Evolutionary conservation across 2,113 vertebrate species (phyloP).

Genomic region (Fulmarus glacialis): DNA sequence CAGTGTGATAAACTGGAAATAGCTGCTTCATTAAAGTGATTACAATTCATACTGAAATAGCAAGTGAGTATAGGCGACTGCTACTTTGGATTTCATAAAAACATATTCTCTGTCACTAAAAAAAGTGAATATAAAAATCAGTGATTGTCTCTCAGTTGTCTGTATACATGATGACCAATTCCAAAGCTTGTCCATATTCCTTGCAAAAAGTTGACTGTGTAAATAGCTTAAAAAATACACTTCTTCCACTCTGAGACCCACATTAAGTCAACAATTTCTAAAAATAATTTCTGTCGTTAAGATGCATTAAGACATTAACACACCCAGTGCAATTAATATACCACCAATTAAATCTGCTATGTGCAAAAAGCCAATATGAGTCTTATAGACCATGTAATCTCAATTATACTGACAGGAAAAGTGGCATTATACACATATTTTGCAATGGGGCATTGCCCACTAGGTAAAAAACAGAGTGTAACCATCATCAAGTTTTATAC

Average conservation of each 20-base stretch:
- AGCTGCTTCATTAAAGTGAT: conserved; percentile 17
- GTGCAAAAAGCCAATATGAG: neutral
- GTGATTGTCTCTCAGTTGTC: neutral
- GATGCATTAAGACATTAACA: neutral
- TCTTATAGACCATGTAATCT: neutral
- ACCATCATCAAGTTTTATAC: neutral
- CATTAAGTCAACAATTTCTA: neutral
- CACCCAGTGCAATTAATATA: neutral
- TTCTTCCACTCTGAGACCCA: neutral
- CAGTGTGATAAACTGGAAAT: neutral
- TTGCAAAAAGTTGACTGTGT: neutral
- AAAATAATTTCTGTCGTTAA: neutral
- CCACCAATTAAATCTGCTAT: neutral
- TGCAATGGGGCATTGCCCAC: neutral
- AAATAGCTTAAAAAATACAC: neutral
- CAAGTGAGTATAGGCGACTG: neutral
- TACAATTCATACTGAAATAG: neutral
- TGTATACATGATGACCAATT: neutral
- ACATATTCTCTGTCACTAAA: neutral
- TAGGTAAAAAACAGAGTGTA: neutral
- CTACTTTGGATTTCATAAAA: conserved; percentile 1
- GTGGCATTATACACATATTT: neutral
- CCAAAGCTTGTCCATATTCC: neutral
- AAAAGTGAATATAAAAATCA: neutral
- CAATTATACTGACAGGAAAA: neutral